Conservation (phyloP, 2,797 vertebrate species). For the Lacerta viridis region DNA sequence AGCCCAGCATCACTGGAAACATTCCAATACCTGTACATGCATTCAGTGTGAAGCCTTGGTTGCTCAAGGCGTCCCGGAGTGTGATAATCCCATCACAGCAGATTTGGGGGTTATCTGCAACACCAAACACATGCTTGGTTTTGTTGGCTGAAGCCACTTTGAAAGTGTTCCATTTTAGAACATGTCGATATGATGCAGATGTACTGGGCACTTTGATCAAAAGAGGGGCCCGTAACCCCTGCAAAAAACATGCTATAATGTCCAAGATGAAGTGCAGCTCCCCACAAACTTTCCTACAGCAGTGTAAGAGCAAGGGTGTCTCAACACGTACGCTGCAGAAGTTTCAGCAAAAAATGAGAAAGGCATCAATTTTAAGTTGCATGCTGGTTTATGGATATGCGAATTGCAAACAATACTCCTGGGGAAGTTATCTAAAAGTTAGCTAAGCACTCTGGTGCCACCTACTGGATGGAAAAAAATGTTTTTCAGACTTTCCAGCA, state of each 20-base stretch:
- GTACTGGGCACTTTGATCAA: slow-evolving; percentile 29
- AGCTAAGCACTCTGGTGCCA: slow-evolving; percentile 64
- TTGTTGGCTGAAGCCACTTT: slow-evolving; percentile 3
- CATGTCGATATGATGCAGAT: neutral
- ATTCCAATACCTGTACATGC: neutral
- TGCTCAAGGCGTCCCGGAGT: neutral
- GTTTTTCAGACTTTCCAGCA: neutral
- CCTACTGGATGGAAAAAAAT: slow-evolving; percentile 56
- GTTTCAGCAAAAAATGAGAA: slow-evolving; percentile 22
- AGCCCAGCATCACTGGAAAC: neutral
- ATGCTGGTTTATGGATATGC: neutral
- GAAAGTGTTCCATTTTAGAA: slow-evolving; percentile 49
- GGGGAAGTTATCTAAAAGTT: neutral
- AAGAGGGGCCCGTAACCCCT: neutral
- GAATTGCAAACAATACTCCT: neutral
- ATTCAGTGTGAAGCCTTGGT: neutral
- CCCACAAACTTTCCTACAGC: slow-evolving; percentile 16
- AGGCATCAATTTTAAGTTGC: neutral
- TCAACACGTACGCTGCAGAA: slow-evolving; percentile 11
- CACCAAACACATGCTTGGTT: neutral
- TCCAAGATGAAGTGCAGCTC: neutral
- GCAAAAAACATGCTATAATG: slow-evolving; percentile 5
- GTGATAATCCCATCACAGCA: neutral
- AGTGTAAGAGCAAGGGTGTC: slow-evolving; percentile 43
- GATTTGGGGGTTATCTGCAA: neutral